Base-by-base conservation (phyloP, 1,140 invertebrate species). In the Watersipora subatra region DNA sequence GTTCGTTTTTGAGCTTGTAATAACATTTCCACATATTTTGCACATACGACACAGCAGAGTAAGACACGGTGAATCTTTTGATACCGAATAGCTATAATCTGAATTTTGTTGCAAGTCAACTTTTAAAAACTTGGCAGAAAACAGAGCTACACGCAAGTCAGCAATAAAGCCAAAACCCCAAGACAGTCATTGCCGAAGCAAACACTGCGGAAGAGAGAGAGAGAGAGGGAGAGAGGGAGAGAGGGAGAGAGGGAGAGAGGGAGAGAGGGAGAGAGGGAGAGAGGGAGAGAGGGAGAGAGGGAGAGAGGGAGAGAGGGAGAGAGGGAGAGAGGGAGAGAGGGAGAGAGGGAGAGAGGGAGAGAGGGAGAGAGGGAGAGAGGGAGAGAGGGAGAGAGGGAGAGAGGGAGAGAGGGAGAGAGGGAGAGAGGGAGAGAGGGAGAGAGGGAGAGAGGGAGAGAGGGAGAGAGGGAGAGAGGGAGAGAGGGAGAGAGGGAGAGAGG, bases 151-250 rank as follows among this genome's bases (percentile, higher is more conserved):
- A n/a, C n/a, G n/a, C n/a, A n/a, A n/a, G n/a, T n/a, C n/a, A n/a
- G n/a, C n/a, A n/a, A n/a, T n/a, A n/a, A n/a, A n/a, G n/a, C n/a
- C n/a, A n/a, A n/a, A n/a, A n/a, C n/a, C n/a, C n/a, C n/a, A n/a
- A n/a, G n/a, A n/a, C n/a, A n/a, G n/a, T n/a, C n/a, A n/a, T n/a
- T n/a, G n/a, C n/a, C n/a, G 1, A 34, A 46, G 58, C 27, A 25
- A 30, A 64, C 25, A 57, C 25, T 57, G 27, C 27, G 62, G 62
- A n/a, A 59, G 34, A 62, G n/a, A 61, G 25, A 66, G 61, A 63
- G 29, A 63, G 24, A 63, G 34, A 57, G 24, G 34, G 46, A 66
- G 55, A 58, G 55, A 58, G 22, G 29, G 27, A 29, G 25, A 46
- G 59, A 66, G 46, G 46, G n/a, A 55, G 46, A 55, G 46, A 55